Evolutionary conservation across 2,797 vertebrate genomes (phyloP), one percentile per base, ranked within the genome.

Genomic region (Lutjanus campechanus): DNA sequence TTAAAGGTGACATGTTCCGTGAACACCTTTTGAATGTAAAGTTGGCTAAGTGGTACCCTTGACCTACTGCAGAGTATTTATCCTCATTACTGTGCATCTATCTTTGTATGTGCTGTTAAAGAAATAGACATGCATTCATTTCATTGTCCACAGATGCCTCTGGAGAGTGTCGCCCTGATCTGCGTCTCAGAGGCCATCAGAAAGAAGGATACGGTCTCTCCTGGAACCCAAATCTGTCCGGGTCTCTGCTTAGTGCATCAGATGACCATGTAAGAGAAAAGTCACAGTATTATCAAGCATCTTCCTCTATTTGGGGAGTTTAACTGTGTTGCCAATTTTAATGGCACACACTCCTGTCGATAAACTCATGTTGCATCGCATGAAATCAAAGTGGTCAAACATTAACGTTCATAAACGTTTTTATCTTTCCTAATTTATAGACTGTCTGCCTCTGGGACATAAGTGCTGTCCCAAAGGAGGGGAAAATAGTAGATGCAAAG

Each of bases 141-240:
- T 47, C 36, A 7, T 75, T 49, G 4, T 85, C 17, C 8, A 53
- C 43, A 97, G 97, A 99, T 81, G 96, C 96, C 55, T 97, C 96
- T 91, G 97, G 98, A 20, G 97, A 98, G 87, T 99, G 98, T 86
- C 97, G 96, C 79, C 98, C 98, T 4, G 98, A 99, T 69, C 93
- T 99, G 67, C 96, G 97, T 64, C 96, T 98, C 11, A 96, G 97
- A 83, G 98, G 98, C 29, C 98, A 99, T 91, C 97, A 98, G 88
- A 99, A 99, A 83, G 98, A 99, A 91, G 98, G 98, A 0, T 99
- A 99, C 5, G 98, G 98, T 19, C 94, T 99, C 16, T 99, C 98
- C 20, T 99, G 98, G 98, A 99, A 99, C 91, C 96, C 97, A 17
- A 99, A 99, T 90, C 95, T 98, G 64, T 97, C 97, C 0, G 98